A percentile compares a stretch with the other conserved stretches of the same genome.
phyloP scores from a whole-genome alignment of 2,113 vertebrate species.

The Donacobius atricapilla region DNA sequence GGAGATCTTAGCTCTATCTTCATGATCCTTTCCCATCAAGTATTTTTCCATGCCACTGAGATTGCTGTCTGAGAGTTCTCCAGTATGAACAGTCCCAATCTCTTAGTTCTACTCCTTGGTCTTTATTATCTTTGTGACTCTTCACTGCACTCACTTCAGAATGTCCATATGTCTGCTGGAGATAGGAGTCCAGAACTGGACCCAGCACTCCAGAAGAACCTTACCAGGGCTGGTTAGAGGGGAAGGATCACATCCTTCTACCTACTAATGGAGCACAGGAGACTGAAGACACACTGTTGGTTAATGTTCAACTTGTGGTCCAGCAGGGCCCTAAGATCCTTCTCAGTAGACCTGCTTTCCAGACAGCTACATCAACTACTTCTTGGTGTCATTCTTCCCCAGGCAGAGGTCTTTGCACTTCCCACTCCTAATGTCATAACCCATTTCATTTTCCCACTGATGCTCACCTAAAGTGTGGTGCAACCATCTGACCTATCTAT shows the following conservation, averaged over 20 bases:
- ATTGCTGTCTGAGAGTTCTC: background rate
- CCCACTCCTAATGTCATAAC: background rate
- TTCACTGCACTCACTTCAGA: background rate
- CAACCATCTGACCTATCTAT: background rate
- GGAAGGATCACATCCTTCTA: background rate
- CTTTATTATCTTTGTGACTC: background rate
- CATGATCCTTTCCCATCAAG: background rate
- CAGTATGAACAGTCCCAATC: background rate
- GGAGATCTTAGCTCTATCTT: background rate
- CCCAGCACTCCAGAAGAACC: background rate
- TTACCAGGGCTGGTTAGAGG: background rate
- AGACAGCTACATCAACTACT: background rate
- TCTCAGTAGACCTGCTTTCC: background rate
- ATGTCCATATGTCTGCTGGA: background rate
- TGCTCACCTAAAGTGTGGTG: background rate
- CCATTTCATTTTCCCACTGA: background rate
- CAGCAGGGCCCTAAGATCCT: background rate
- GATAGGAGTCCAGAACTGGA: background rate
- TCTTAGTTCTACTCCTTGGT: background rate
- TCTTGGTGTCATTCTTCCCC: background rate
- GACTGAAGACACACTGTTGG: background rate
- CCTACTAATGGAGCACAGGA: background rate
- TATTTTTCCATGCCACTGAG: background rate
- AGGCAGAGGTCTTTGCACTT: background rate
- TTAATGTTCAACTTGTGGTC: background rate